These are phyloP conservation scores for Acrocera orbiculus DNA, from an alignment of 2,888 invertebrate genomes.

Conservation along the genomic window DNA sequence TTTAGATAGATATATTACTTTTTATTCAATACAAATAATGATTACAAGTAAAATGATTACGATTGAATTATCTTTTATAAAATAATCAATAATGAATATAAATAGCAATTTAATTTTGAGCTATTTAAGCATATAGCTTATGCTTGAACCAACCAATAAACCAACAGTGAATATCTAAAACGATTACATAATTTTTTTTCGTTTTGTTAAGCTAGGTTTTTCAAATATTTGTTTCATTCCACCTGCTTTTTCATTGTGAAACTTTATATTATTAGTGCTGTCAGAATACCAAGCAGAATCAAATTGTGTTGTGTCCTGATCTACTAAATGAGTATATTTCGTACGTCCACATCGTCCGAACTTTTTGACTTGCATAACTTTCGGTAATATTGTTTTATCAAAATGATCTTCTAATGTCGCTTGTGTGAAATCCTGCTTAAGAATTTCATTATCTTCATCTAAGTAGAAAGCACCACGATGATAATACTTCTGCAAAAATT, in stretches of 20 bases:
- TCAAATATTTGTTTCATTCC: slow-evolving; percentile 89
- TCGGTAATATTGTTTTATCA: slow-evolving; percentile 94
- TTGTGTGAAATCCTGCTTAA: slow-evolving; percentile 84
- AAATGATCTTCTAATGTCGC: slow-evolving; percentile 98
- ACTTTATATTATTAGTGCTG: slow-evolving; percentile 72
- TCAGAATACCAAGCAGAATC: slow-evolving; percentile 96
- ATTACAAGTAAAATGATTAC: too few species aligned
- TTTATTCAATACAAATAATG: too few species aligned
- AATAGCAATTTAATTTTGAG: too few species aligned
- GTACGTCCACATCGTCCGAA: slow-evolving; percentile 97
- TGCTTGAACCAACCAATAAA: too few species aligned
- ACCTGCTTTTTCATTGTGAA: slow-evolving; percentile 72
- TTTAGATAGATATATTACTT: too few species aligned
- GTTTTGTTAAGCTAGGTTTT: slow-evolving; percentile 45
- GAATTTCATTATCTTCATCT: slow-evolving; percentile 80
- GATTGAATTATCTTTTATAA: too few species aligned
- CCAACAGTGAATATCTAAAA: too few species aligned
- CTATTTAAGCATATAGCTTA: too few species aligned
- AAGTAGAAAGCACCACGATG: slow-evolving; percentile 98
- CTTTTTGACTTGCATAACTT: slow-evolving; percentile 99
- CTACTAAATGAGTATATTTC: slow-evolving; percentile 97
- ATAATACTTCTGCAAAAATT: slow-evolving; percentile 98
- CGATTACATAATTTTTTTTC: slow-evolving; percentile 22
- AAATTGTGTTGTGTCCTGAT: slow-evolving; percentile 96
- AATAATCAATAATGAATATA: too few species aligned